A percentile compares a stretch with the other conserved stretches of the same genome.
phyloP scores from a whole-genome alignment of 2,113 vertebrate species.

The Ellobius talpinus region DNA sequence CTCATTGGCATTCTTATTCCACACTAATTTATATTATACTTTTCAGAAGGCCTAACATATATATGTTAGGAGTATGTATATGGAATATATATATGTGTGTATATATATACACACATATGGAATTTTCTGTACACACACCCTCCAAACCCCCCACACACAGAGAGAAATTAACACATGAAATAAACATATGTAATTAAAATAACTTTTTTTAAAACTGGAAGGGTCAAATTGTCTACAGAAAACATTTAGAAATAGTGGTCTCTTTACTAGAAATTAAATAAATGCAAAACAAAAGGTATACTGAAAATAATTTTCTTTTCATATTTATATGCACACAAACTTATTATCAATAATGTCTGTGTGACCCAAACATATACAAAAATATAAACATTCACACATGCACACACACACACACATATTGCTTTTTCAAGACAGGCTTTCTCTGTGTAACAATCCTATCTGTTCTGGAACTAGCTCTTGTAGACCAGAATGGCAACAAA shows the following conservation, averaged over 20 bases:
- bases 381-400: neutral
- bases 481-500: no score
- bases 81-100: neutral
- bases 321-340: neutral
- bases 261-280: neutral
- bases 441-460: no score
- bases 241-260: neutral
- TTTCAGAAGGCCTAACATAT: neutral
- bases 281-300: neutral
- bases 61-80: neutral
- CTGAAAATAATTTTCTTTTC: neutral
- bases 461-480: no score
- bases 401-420: no score
- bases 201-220: neutral
- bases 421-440: no score
- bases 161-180: neutral
- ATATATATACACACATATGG: neutral
- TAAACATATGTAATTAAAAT: neutral
- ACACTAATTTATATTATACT: fast-evolving
- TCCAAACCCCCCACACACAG: neutral
- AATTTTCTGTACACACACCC: neutral
- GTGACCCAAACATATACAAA: neutral
- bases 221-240: neutral
- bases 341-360: neutral
- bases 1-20: neutral